These are phyloP conservation scores for Torymus auratus DNA, from an alignment of 2,888 invertebrate species.

Conservation along the genomic window DNA sequence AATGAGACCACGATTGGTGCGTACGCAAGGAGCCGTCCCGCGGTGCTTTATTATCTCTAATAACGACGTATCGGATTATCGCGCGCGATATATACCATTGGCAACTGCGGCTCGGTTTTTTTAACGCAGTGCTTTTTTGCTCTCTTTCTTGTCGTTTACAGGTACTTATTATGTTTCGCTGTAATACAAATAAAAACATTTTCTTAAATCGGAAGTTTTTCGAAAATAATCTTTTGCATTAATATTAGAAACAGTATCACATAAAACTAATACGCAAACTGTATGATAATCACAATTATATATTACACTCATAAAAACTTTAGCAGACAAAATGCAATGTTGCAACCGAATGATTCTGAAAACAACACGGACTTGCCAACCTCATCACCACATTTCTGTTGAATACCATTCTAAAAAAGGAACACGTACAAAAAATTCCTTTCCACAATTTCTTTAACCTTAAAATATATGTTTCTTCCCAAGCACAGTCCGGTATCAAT, in stretches of 20 bases:
- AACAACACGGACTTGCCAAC: too few species aligned
- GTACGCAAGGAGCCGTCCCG: slow-evolving; percentile 52
- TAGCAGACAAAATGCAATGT: too few species aligned
- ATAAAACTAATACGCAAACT: too few species aligned
- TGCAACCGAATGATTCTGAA: too few species aligned
- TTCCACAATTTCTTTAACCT: neutral
- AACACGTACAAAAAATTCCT: neutral
- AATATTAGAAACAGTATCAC: too few species aligned
- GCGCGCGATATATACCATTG: slow-evolving; percentile 57
- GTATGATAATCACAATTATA: too few species aligned
- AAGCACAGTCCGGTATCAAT: slow-evolving; percentile 33
- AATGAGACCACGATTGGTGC: slow-evolving; percentile 59
- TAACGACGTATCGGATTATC: slow-evolving; percentile 67
- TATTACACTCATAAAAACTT: too few species aligned
- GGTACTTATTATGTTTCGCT: neutral
- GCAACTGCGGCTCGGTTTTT: slow-evolving; percentile 1
- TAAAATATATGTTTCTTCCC: neutral
- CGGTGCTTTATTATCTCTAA: slow-evolving; percentile 66
- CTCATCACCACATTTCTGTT: too few species aligned
- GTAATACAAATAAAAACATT: too few species aligned
- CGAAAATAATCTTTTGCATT: too few species aligned
- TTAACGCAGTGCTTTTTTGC: neutral
- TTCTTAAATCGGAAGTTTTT: too few species aligned
- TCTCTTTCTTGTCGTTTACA: slow-evolving; percentile 13
- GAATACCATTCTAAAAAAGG: too few species aligned